A percentile compares a stretch with the other conserved stretches of the same genome.
These are phyloP conservation scores for Drosophila cracens DNA, from an alignment of 2,888 invertebrate species.

Conservation along the genomic window DNA sequence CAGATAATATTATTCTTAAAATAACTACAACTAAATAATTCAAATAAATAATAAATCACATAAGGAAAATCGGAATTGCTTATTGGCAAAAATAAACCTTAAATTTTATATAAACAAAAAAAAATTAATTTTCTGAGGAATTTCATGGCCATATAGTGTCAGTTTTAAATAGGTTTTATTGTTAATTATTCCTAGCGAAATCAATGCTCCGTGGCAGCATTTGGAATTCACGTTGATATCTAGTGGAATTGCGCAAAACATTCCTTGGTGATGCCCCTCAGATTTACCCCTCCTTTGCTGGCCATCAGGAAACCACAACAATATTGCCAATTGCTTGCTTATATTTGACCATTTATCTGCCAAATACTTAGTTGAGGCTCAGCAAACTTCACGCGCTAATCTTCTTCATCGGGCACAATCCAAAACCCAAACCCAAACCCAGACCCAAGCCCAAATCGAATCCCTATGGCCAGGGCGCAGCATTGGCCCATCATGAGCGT, in stretches of 20 bases:
- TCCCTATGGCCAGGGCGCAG: slow-evolving; percentile 61
- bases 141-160: not conserved
- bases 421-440: slow-evolving; percentile 48
- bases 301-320: slow-evolving; percentile 5
- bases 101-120: not conserved
- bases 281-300: not conserved
- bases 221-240: slow-evolving; percentile 7
- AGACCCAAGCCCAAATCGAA: slow-evolving; percentile 54
- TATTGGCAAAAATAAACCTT: not conserved
- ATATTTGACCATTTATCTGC: slow-evolving; percentile 59
- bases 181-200: not conserved
- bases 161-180: not conserved
- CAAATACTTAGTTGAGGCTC: slow-evolving; percentile 48
- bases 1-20: no score
- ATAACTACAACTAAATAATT: no score
- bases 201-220: not conserved
- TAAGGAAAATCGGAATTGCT: not conserved
- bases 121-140: no score
- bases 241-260: not conserved
- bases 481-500: slow-evolving; percentile 59
- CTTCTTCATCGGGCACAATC: slow-evolving; percentile 66
- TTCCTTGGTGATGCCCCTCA: slow-evolving; percentile 1
- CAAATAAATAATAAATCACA: not conserved
- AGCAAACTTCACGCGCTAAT: slow-evolving; percentile 59
- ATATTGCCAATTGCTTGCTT: slow-evolving; percentile 37